Evolutionary conservation across 2,797 vertebrate genomes (phyloP).

Genomic region (Mus minutoides): DNA sequence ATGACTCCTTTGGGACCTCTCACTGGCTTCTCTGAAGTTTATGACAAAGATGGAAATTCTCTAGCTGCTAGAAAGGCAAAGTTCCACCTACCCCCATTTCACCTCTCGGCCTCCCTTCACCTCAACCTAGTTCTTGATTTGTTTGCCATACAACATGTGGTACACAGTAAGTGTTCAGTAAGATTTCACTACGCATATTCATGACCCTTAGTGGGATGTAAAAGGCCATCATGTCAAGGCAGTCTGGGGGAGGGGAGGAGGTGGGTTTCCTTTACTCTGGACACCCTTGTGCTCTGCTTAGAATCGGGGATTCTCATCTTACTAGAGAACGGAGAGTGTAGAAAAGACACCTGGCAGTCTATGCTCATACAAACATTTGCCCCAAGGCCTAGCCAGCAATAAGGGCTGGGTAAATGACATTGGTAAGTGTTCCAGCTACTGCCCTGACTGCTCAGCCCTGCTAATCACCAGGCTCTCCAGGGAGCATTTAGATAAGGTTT

Average conservation of each 20-base stretch:
- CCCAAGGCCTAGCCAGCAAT: neutral
- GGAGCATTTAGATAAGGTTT: neutral
- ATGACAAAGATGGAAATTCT: neutral
- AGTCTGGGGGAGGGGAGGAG: neutral
- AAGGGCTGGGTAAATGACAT: neutral
- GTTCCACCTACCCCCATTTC: too few species aligned
- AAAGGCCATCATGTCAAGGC: neutral
- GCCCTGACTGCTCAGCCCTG: neutral
- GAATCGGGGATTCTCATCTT: neutral
- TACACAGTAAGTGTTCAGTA: neutral
- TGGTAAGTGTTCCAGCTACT: neutral
- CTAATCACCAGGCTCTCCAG: neutral
- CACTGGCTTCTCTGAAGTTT: neutral
- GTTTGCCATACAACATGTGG: neutral
- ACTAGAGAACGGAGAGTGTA: neutral
- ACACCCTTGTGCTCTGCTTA: neutral
- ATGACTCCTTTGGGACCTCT: neutral
- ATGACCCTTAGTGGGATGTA: neutral
- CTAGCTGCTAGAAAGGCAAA: neutral
- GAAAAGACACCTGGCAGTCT: neutral
- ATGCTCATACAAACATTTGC: too few species aligned
- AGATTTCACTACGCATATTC: neutral
- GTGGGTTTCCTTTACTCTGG: neutral
- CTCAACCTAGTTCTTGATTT: neutral
- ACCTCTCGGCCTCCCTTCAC: neutral